A percentile compares a stretch with the other conserved stretches of the same genome.
Evolutionary conservation across 2,888 invertebrate genomes (phyloP).

Genomic region (Deroplatys truncata): DNA sequence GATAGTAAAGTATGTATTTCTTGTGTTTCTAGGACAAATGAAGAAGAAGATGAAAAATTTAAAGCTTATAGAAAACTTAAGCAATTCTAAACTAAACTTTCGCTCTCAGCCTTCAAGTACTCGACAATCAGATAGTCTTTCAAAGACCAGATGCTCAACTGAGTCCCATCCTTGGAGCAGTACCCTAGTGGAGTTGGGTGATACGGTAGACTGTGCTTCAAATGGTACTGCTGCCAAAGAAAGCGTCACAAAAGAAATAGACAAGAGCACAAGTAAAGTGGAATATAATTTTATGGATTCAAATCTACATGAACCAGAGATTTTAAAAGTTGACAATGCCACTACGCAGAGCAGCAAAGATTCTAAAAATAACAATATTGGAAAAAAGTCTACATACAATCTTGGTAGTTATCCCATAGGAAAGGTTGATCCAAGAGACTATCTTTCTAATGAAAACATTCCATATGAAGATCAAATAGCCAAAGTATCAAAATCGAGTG

Average conservation of each 20-base stretch:
- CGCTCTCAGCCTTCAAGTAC: neutral
- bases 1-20: neutral
- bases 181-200: conserved; percentile 15
- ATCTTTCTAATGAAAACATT: conserved; percentile 6
- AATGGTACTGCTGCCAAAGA: conserved; percentile 4
- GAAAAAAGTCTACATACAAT: conserved; percentile 1
- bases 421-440: conserved; percentile 20
- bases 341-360: conserved; percentile 16
- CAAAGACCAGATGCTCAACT: neutral
- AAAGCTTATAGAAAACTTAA: conserved; percentile 20
- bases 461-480: conserved; percentile 1
- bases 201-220: neutral
- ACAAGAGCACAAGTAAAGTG: conserved; percentile 15
- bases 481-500: conserved; percentile 9
- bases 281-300: conserved; percentile 27
- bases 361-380: conserved; percentile 17
- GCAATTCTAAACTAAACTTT: neutral
- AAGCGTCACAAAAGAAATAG: neutral
- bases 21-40: conserved; percentile 3
- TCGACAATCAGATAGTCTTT: neutral
- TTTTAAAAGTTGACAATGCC: conserved; percentile 13
- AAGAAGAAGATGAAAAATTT: conserved; percentile 11
- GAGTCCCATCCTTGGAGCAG: conserved; percentile 11
- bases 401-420: conserved; percentile 18
- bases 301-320: neutral